A percentile compares a stretch with the other conserved stretches of the same genome.
phyloP scores from a whole-genome alignment of 2,888 invertebrate genomes.

The Agrotis ipsilon region DNA sequence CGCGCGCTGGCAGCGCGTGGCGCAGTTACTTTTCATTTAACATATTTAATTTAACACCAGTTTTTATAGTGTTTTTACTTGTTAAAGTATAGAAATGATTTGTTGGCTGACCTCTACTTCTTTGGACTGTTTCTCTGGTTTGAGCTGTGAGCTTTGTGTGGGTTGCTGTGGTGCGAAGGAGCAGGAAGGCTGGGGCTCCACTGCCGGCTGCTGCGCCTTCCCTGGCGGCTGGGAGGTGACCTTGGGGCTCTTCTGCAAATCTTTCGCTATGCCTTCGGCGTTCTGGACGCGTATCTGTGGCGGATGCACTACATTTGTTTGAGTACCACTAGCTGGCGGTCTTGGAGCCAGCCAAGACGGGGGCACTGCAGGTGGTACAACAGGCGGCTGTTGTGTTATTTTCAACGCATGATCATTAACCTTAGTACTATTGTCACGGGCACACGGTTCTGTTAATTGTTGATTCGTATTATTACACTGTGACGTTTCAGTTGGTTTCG shows the following conservation, averaged over 20 bases:
- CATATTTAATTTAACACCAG: slow-evolving; percentile 62
- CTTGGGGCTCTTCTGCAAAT: slow-evolving; percentile 72
- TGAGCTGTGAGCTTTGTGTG: slow-evolving; percentile 77
- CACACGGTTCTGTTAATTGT: slow-evolving; percentile 58
- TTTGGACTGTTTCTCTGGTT: slow-evolving; percentile 83
- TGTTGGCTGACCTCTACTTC: slow-evolving; percentile 89
- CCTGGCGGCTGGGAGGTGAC: slow-evolving; percentile 70
- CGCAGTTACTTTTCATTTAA: slow-evolving; percentile 75
- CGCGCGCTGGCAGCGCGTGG: slow-evolving; percentile 80
- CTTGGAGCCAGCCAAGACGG: slow-evolving; percentile 82
- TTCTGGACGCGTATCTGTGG: slow-evolving; percentile 83
- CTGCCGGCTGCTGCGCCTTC: slow-evolving; percentile 66
- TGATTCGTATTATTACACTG: slow-evolving; percentile 61
- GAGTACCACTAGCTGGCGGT: slow-evolving; percentile 65
- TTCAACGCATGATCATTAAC: slow-evolving; percentile 67
- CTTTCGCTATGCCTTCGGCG: slow-evolving; percentile 72
- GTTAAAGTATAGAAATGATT: slow-evolving; percentile 65
- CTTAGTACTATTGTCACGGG: slow-evolving; percentile 61
- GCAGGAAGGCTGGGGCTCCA: slow-evolving; percentile 85
- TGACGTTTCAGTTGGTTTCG: slow-evolving; percentile 55
- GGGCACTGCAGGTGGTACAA: slow-evolving; percentile 84
- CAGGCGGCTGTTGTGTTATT: slow-evolving; percentile 73
- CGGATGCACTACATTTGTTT: slow-evolving; percentile 70
- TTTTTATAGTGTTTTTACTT: slow-evolving; percentile 58
- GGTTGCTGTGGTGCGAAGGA: slow-evolving; percentile 79